Conservation (phyloP, 2,113 vertebrate species). For the Notarius quadriscutis region DNA sequence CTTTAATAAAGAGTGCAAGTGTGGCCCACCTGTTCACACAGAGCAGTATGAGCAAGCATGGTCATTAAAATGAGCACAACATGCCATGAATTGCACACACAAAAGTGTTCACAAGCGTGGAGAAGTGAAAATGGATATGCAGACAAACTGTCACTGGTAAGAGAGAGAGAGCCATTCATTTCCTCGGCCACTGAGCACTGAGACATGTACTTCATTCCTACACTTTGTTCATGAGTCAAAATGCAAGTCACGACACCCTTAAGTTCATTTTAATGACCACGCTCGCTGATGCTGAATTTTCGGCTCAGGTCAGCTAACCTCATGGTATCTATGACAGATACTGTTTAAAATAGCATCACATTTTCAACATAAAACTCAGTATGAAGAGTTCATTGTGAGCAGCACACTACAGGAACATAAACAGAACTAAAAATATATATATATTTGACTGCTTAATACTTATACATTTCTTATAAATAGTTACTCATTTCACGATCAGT, state of each 20-base stretch:
- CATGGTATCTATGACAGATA: not conserved
- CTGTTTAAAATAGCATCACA: not conserved
- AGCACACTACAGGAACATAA: not conserved
- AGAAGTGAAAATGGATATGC: not conserved
- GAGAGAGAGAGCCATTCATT: not conserved
- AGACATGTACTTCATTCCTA: not conserved
- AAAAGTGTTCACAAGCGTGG: no score
- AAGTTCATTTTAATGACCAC: not conserved
- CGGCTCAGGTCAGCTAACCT: not conserved
- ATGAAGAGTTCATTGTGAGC: not conserved
- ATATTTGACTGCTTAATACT: not conserved
- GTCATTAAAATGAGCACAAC: no score
- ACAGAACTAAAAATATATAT: not conserved
- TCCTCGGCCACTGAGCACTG: not conserved
- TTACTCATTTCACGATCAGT: not conserved
- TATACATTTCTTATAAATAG: not conserved
- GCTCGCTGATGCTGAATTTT: not conserved
- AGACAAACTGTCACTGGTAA: not conserved
- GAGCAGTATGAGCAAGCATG: no score
- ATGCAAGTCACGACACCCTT: not conserved
- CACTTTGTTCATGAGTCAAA: not conserved
- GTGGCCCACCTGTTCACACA: no score
- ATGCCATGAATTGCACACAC: no score
- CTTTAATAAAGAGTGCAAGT: no score
- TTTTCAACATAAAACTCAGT: not conserved